Evolutionary conservation across 2,888 invertebrate genomes (phyloP).

Genomic region (Alloplasta piceator): DNA sequence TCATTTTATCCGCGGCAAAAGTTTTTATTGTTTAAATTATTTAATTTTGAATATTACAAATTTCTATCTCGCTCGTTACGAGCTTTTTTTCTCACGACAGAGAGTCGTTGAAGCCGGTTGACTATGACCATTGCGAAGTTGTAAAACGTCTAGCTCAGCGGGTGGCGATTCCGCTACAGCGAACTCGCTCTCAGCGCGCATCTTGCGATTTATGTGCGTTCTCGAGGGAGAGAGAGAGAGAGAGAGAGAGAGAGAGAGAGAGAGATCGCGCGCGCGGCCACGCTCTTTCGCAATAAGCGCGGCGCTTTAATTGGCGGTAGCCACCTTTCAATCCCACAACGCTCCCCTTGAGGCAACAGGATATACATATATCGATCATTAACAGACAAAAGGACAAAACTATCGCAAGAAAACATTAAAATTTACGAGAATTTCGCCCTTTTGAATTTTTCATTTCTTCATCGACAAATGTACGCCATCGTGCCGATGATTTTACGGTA

Average conservation of each 20-base stretch:
- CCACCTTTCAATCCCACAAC: conserved; percentile 63
- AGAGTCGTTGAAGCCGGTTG: conserved; percentile 26
- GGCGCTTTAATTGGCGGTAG: conserved; percentile 69
- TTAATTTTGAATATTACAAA: no score
- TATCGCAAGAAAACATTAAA: no score
- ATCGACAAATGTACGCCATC: no score
- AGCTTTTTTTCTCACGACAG: conserved; percentile 21
- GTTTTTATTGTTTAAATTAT: no score
- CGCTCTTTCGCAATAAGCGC: conserved; percentile 61
- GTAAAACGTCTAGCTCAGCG: conserved; percentile 57
- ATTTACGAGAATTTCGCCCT: no score
- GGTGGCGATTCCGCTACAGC: conserved; percentile 55
- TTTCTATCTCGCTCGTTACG: no score
- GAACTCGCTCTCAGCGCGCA: conserved; percentile 55
- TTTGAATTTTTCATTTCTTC: no score
- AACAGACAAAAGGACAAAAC: no score
- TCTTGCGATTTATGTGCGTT: conserved; percentile 62
- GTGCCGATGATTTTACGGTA: neutral
- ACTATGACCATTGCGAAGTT: conserved; percentile 52
- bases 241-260: neutral
- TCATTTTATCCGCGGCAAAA: no score
- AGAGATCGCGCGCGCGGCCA: conserved; percentile 46
- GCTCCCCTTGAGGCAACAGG: conserved; percentile 22
- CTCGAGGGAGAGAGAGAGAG: conserved; percentile 31
- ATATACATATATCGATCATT: neutral